Percentiles rank a stretch among this genome's conserved stretches.
Evolutionary conservation across 2,113 vertebrate genomes (phyloP).

Genomic region (Pomatostomus ruficeps): DNA sequence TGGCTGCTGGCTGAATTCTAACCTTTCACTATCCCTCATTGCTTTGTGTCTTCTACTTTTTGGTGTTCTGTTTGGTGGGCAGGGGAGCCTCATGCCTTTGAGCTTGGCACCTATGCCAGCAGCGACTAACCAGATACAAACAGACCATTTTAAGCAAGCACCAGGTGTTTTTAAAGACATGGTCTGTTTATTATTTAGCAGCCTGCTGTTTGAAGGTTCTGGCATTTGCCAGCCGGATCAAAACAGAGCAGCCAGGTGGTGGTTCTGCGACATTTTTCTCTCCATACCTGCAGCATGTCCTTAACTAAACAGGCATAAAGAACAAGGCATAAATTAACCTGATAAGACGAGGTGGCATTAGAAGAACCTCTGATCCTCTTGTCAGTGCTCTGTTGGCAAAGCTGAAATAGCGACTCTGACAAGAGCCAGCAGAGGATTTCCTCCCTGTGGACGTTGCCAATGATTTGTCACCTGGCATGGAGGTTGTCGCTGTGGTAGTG

Average conservation of each 20-base stretch:
- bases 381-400: not conserved
- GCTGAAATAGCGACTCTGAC: not conserved
- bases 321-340: slow-evolving; percentile 35
- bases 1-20: not conserved
- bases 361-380: not conserved
- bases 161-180: slow-evolving; percentile 5
- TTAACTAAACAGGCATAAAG: slow-evolving; percentile 33
- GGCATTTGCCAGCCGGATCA: not conserved
- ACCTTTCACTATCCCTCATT: not conserved
- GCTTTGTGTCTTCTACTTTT: not conserved
- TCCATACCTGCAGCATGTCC: not conserved
- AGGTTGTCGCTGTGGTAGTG: not conserved
- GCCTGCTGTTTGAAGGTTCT: slow-evolving; percentile 27
- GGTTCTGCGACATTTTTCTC: not conserved
- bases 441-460: not conserved
- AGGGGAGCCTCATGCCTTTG: not conserved
- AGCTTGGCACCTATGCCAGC: not conserved
- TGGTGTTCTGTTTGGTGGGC: not conserved
- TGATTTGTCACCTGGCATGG: not conserved
- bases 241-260: slow-evolving; percentile 9
- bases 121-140: not conserved
- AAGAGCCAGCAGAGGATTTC: slow-evolving; percentile 2
- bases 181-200: slow-evolving; percentile 43
- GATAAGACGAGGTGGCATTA: not conserved
- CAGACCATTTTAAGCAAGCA: not conserved